Base-by-base conservation (phyloP, 2,797 vertebrate genomes). In the Amblyraja radiata region DNA sequence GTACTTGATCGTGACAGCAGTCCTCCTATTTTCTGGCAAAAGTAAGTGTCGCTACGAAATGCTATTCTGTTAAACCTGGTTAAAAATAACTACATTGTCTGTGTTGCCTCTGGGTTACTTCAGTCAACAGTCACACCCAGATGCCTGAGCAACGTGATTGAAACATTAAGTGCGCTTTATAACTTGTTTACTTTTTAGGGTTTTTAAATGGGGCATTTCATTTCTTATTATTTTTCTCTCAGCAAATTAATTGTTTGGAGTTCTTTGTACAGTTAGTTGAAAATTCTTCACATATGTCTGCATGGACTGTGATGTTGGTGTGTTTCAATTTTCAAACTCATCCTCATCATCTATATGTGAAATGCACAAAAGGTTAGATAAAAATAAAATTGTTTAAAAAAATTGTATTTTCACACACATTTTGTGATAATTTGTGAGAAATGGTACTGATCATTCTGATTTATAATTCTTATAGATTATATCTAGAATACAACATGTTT, bases 31-130 rank as follows among this genome's bases (percentile, higher is more conserved):
- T 74, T 92, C 90, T 58, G 73, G 36, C 90, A 76, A 92, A 39
- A 54, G 90, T 92, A 92, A 92, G 90, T 92, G 73, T 54, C 39
- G 74, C 71, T 76, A 9, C 68, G 28, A 92, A 92, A 76, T 54
- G 23, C 46, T 76, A 11, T 74, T 74, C 0, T 58, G 21, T 76
- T 92, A 73, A 54, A 58, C 21, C 13, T 92, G 90, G 90, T 71
- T 76, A 21, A 76, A 92, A 54, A 76, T 11, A 7, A 6, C 18
- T 71, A 7, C 10, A 71, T 8, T 71, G 36, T 86, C 32, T 90
- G 65, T 21, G 10, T 36, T 90, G 83, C 90, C 90, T 92, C 39
- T 92, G 71, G 23, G 68, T 88, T 54, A 58, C 73, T 92, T 76
- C 23, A 54, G 39, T 58, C 71, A 92, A 92, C 46, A 39, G 90